Conservation (phyloP, 1,140 invertebrate genomes). For the Sesamia nonagrioides region DNA sequence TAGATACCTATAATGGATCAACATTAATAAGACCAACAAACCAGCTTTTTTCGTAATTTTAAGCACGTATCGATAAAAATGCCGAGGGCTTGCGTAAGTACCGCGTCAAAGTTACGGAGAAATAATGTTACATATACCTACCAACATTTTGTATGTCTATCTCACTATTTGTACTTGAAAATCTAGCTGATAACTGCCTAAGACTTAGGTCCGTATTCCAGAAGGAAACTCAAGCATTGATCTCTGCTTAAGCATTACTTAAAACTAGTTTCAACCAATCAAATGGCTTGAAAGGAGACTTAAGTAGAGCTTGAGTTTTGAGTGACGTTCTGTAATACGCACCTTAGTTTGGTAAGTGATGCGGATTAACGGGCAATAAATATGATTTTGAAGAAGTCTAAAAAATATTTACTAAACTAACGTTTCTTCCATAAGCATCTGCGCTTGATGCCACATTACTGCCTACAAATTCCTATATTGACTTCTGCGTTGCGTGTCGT, state of each 20-base stretch:
- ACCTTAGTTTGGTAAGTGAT: not conserved
- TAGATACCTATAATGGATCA: constrained; percentile 42
- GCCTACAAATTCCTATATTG: not conserved
- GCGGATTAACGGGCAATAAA: not conserved
- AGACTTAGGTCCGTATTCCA: too few relatives aligned
- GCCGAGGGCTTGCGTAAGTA: constrained; percentile 40
- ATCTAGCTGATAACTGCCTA: not conserved
- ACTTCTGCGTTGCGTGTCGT: too few relatives aligned
- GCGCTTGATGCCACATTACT: too few relatives aligned
- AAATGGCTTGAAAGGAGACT: too few relatives aligned
- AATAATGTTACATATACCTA: constrained; percentile 25
- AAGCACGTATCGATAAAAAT: constrained; percentile 45
- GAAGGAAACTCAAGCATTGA: too few relatives aligned
- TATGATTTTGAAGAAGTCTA: not conserved
- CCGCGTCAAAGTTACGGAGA: constrained; percentile 32
- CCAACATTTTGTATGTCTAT: not conserved
- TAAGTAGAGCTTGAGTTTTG: too few relatives aligned
- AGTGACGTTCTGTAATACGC: too few relatives aligned
- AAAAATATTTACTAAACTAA: not conserved
- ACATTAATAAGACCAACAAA: constrained; percentile 26
- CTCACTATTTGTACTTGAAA: not conserved
- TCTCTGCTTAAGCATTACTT: too few relatives aligned
- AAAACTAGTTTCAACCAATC: too few relatives aligned
- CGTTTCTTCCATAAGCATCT: not conserved
- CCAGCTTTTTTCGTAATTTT: constrained; percentile 45